Conservation (phyloP, 1,140 invertebrate species). For the Ectropis grisescens region DNA sequence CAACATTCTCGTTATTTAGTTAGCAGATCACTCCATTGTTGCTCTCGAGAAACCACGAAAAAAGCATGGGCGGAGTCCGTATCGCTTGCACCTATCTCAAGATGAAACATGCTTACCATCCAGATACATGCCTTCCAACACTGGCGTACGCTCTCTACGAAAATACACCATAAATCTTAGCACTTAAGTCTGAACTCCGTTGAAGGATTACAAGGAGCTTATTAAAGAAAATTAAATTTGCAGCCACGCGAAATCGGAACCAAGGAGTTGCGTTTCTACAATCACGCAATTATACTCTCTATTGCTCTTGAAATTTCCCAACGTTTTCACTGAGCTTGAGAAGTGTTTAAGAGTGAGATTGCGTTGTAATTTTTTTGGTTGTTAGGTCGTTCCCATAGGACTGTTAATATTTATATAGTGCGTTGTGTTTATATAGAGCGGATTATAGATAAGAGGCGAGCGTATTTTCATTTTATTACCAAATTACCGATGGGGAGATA, state of each 20-base stretch:
- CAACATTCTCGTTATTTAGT: conserved; percentile 63
- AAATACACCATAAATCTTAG: conserved; percentile 10
- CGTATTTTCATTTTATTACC: conserved; percentile 70
- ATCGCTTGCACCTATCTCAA: conserved; percentile 49
- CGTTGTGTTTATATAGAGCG: conserved; percentile 53
- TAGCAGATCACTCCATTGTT: conserved; percentile 67
- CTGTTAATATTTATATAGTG: conserved; percentile 50
- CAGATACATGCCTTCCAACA: conserved; percentile 59
- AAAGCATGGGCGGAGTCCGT: conserved; percentile 62
- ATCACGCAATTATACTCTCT: neutral
- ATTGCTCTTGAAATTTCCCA: too few species aligned
- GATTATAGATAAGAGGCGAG: conserved; percentile 63
- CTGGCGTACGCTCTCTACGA: conserved; percentile 16
- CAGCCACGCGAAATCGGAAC: conserved; percentile 60
- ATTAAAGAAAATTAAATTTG: conserved; percentile 70
- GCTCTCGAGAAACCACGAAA: conserved; percentile 62
- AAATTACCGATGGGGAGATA: conserved; percentile 69
- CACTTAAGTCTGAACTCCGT: conserved; percentile 26
- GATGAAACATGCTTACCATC: conserved; percentile 60
- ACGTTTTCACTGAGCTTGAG: too few species aligned
- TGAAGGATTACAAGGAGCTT: conserved; percentile 24
- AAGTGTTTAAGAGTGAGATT: too few species aligned
- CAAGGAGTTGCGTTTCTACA: conserved; percentile 19
- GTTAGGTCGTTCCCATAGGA: neutral
- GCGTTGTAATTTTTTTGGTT: too few species aligned